phyloP scores from a whole-genome alignment of 2,888 invertebrate genomes.

The Lasioglossum malachurum region DNA sequence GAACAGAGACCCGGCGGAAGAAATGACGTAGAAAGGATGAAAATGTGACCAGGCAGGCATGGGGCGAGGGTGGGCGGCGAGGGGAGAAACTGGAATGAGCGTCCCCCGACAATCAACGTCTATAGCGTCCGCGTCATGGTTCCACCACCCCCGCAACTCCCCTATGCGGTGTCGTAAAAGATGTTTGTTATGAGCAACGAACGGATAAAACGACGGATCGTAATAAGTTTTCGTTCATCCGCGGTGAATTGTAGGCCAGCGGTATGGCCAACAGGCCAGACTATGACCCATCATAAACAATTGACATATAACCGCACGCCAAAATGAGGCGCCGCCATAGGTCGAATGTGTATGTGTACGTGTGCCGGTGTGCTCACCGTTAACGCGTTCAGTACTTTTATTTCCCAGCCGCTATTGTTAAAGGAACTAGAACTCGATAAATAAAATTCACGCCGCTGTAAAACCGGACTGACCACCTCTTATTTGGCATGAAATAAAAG shows the following conservation, averaged over 20 bases:
- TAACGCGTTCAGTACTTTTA: conserved; percentile 10
- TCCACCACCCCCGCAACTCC: conserved; percentile 75
- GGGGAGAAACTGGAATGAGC: conserved; percentile 46
- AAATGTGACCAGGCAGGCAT: conserved; percentile 23
- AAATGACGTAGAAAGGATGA: conserved; percentile 34
- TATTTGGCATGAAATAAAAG: not conserved
- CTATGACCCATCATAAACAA: conserved; percentile 58
- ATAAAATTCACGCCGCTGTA: not conserved
- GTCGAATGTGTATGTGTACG: not conserved
- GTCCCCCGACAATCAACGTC: conserved; percentile 80
- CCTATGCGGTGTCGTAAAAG: conserved; percentile 77
- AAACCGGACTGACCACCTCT: not conserved
- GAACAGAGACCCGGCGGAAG: conserved; percentile 29
- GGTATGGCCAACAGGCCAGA: conserved; percentile 36
- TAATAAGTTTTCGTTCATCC: conserved; percentile 74
- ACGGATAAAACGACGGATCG: conserved; percentile 78
- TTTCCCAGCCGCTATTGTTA: not conserved
- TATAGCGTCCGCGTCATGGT: conserved; percentile 78
- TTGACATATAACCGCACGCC: conserved; percentile 24
- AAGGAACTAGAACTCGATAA: not conserved
- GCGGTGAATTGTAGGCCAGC: conserved; percentile 57
- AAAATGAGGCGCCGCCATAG: not conserved
- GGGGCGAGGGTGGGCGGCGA: not conserved
- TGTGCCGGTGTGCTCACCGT: not conserved
- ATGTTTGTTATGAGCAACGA: conserved; percentile 79